Percentiles rank a stretch among this genome's conserved stretches.
phyloP scores from a whole-genome alignment of 2,888 invertebrate genomes.

The Acrocyrtus sp. region DNA sequence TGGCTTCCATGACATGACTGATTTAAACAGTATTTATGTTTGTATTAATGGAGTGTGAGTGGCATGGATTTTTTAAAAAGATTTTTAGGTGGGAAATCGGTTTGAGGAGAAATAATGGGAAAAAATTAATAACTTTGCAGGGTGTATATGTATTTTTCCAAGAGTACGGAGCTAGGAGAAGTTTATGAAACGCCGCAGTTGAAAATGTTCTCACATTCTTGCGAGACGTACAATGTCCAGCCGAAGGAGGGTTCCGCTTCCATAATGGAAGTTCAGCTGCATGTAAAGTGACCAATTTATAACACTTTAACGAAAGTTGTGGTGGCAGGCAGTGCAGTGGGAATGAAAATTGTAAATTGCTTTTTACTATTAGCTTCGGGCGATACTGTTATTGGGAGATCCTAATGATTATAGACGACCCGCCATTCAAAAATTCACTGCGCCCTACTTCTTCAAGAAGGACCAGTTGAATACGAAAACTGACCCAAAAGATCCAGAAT shows the following conservation, averaged over 20 bases:
- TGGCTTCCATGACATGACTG: constrained; percentile 19
- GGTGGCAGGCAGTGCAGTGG: no score
- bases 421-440: constrained; percentile 48
- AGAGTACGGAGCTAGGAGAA: constrained; percentile 35
- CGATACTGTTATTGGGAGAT: constrained; percentile 47
- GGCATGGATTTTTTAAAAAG: no score
- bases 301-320: background rate
- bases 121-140: constrained; percentile 16
- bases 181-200: constrained; percentile 50
- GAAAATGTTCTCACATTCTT: constrained; percentile 45
- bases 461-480: constrained; percentile 21
- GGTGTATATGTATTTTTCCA: constrained; percentile 52
- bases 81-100: no score
- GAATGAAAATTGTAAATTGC: no score
- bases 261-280: constrained; percentile 18
- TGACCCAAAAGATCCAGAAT: background rate
- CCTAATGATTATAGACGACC: constrained; percentile 36
- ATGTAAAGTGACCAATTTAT: constrained; percentile 19
- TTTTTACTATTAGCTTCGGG: constrained; percentile 31
- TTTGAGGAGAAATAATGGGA: no score
- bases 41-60: constrained; percentile 56
- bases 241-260: constrained; percentile 31
- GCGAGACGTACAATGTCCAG: constrained; percentile 53
- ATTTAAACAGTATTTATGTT: constrained; percentile 36
- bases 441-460: constrained; percentile 44